These are phyloP conservation scores for Drosophila kikkawai DNA, from an alignment of 1,140 invertebrate species.

Conservation along the genomic window DNA sequence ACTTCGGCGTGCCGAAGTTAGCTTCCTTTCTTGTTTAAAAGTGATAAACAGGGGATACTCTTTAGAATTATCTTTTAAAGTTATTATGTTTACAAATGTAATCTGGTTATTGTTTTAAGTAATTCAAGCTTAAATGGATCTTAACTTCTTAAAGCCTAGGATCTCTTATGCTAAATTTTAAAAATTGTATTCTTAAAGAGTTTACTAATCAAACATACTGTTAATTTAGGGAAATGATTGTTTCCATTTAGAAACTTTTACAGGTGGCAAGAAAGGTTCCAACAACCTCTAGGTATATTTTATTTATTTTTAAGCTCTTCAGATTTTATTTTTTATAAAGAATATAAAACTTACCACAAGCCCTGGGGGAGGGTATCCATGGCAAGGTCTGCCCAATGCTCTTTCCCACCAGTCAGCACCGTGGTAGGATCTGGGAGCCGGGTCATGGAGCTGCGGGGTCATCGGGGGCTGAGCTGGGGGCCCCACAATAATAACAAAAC, in stretches of 20 bases:
- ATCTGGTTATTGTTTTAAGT: neutral
- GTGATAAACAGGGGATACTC: constrained; percentile 37
- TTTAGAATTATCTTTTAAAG: neutral
- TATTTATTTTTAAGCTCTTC: neutral
- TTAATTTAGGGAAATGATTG: neutral
- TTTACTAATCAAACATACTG: neutral
- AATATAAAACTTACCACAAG: neutral
- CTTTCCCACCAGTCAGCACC: constrained; percentile 36
- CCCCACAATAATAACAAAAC: constrained; percentile 54
- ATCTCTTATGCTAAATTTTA: neutral
- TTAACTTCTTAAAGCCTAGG: neutral
- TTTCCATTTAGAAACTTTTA: neutral
- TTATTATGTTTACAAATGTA: neutral
- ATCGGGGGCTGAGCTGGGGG: constrained; percentile 24
- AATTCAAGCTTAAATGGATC: neutral
- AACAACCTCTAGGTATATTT: neutral
- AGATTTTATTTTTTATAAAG: neutral
- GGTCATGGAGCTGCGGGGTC: constrained; percentile 9
- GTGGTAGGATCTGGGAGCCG: constrained; percentile 26
- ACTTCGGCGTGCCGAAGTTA: too few relatives aligned
- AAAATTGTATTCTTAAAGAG: neutral
- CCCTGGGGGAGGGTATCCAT: constrained; percentile 13
- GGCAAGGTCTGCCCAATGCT: constrained; percentile 5
- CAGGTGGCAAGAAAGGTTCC: neutral
- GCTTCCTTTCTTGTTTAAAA: too few relatives aligned